phyloP scores from a whole-genome alignment of 2,797 vertebrate genomes.

The Anableps anableps region DNA sequence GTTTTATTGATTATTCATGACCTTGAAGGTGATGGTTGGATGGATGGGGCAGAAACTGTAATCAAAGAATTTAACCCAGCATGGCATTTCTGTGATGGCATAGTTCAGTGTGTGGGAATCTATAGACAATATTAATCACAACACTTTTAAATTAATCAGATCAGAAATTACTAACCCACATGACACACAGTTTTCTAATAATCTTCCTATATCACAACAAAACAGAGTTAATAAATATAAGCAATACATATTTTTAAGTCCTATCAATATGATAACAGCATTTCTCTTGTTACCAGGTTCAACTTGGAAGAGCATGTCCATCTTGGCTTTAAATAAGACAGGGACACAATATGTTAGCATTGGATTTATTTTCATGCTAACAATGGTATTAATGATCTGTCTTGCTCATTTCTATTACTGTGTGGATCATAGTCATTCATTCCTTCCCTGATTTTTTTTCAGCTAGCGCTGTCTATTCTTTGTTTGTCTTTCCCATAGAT shows the following conservation, averaged over 20 bases:
- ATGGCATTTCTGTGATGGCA: neutral
- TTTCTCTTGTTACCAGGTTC: neutral
- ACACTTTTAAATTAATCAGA: neutral
- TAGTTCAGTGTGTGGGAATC: neutral
- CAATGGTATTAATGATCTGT: too few species aligned
- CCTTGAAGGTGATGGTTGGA: neutral
- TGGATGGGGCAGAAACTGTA: neutral
- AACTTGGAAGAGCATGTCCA: neutral
- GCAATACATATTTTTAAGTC: neutral
- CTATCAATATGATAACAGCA: neutral
- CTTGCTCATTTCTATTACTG: too few species aligned
- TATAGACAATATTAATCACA: neutral
- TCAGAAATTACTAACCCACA: neutral
- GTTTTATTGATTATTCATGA: neutral
- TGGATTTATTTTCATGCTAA: too few species aligned
- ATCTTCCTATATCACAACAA: neutral
- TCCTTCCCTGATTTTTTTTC: too few species aligned
- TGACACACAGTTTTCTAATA: neutral
- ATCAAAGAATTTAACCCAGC: neutral
- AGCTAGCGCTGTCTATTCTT: too few species aligned
- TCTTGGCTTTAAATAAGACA: neutral
- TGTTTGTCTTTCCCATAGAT: too few species aligned
- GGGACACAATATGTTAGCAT: neutral
- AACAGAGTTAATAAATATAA: neutral
- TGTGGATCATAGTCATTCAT: too few species aligned